Evolutionary conservation across 2,888 invertebrate genomes (phyloP).

Genomic region (Octonoba sinensis): DNA sequence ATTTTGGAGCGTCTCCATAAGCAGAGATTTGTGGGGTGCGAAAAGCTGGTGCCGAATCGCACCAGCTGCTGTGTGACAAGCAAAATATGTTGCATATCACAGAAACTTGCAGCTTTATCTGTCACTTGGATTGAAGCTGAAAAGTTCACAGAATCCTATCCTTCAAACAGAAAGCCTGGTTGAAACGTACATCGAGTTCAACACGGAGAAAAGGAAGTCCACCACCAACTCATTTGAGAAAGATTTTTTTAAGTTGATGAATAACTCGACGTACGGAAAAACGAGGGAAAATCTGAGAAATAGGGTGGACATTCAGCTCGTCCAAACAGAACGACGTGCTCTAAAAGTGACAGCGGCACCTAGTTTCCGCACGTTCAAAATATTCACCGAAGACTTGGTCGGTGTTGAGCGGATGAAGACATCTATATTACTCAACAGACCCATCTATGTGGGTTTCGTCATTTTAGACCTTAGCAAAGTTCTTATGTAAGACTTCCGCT

Average conservation of each 20-base stretch:
- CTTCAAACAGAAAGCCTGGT: slow-evolving; percentile 50
- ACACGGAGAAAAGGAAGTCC: slow-evolving; percentile 64
- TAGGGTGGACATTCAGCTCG: no score
- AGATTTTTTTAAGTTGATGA: slow-evolving; percentile 49
- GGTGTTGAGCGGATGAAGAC: slow-evolving; percentile 29
- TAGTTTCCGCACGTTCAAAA: no score
- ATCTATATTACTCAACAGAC: slow-evolving; percentile 61
- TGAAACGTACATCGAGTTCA: slow-evolving; percentile 61
- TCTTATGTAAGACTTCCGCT: slow-evolving; percentile 67
- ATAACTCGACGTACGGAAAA: no score
- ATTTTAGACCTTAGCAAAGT: slow-evolving; percentile 67
- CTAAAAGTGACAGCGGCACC: no score
- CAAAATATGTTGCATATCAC: slow-evolving; percentile 66
- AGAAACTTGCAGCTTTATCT: no score
- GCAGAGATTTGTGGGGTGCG: not conserved
- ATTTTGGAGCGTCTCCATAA: not conserved
- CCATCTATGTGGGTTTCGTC: slow-evolving; percentile 52
- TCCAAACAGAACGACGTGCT: no score
- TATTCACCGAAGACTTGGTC: slow-evolving; percentile 66
- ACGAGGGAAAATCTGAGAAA: no score
- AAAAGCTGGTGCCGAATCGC: slow-evolving; percentile 53
- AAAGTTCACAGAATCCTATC: slow-evolving; percentile 52
- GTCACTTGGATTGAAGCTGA: slow-evolving; percentile 63
- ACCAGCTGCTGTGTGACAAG: slow-evolving; percentile 62
- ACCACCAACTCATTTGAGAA: slow-evolving; percentile 69